Conservation (phyloP, 30 jellyfish, hydroid and myxozoan genomes). For the Sanderia malayensis region DNA sequence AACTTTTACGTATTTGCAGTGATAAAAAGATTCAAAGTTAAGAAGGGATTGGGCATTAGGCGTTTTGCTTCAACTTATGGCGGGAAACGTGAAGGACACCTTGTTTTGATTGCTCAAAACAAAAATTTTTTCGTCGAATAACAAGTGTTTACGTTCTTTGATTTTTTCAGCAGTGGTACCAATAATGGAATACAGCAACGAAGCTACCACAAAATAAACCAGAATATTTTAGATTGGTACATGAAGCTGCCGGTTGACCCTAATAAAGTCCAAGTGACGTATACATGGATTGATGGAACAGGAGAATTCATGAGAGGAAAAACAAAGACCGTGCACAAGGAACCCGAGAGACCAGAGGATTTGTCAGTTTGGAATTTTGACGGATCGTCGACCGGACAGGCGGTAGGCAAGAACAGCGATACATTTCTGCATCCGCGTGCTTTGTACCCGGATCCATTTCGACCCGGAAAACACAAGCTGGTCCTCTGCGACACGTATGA, state of each 20-base stretch:
- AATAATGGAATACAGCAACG: neutral
- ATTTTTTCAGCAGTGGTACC: neutral
- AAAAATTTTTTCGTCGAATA: too few species aligned
- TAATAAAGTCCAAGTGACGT: constrained; percentile 36
- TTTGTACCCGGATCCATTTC: constrained; percentile 84
- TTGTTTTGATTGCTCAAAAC: too few species aligned
- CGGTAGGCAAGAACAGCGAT: constrained; percentile 85
- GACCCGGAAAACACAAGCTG: constrained; percentile 73
- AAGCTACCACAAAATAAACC: constrained; percentile 26
- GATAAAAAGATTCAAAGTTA: too few species aligned
- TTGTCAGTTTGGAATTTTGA: constrained; percentile 92
- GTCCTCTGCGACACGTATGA: constrained; percentile 85
- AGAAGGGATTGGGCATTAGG: too few species aligned
- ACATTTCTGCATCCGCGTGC: constrained; percentile 80
- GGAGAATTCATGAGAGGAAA: constrained; percentile 84
- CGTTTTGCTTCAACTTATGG: too few species aligned
- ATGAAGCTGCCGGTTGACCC: constrained; percentile 68
- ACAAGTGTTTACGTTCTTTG: too few species aligned
- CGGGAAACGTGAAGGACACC: too few species aligned
- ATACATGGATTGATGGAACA: constrained; percentile 90
- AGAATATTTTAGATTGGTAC: constrained; percentile 45
- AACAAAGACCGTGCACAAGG: constrained; percentile 73
- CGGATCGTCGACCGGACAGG: constrained; percentile 97
- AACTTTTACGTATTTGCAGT: too few species aligned
- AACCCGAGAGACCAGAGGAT: constrained; percentile 69